Base-by-base conservation (phyloP, 2,113 vertebrate genomes). In the Caranx melampygus region DNA sequence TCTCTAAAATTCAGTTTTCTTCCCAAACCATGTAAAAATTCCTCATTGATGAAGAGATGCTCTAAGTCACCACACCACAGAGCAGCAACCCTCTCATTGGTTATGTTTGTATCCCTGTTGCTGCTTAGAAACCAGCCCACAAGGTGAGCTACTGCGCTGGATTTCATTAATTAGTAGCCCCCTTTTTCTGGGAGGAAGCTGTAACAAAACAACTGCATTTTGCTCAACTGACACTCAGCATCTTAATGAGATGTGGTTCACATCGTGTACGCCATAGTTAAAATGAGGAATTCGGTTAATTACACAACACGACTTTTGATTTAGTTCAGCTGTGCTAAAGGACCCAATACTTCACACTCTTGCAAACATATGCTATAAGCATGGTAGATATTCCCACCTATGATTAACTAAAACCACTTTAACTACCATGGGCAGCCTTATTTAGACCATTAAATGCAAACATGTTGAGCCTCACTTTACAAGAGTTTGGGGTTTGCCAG, bases 61-160 rank as follows among this genome's bases (percentile, higher is more conserved):
- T 40, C 5, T 40, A 49, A 79, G 75, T 59, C 63, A 54, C 80
- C 37, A 72, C 55, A 47, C 87, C 80, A 73, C 54, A 37, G 69
- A 78, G 72, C 54, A 79, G 60, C 59, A 54, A 44, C 76, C 73
- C 83, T 84, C 66, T 82, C 71, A 88, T 84, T 82, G 76, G 75
- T 26, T 82, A 45, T 90, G 86, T 92, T 90, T 91, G 90, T 90
- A 72, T 91, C 85, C 16, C 33, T n/a, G 51, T 51, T 70, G 83
- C 66, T 92, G 88, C 90, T 84, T 75, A 84, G 93, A 67, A 88
- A 93, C 92, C 52, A 44, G 71, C 65, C 83, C 86, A 87, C 78
- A 88, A 91, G 89, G 85, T 90, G 82, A 74, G 78, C 60, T 74
- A 58, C 71, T 61, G 44, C 21, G 5, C 44, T 44, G 63, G 33